A percentile compares a stretch with the other conserved stretches of the same genome.
phyloP scores from a whole-genome alignment of 2,797 vertebrate species.

The Myotis myotis region DNA sequence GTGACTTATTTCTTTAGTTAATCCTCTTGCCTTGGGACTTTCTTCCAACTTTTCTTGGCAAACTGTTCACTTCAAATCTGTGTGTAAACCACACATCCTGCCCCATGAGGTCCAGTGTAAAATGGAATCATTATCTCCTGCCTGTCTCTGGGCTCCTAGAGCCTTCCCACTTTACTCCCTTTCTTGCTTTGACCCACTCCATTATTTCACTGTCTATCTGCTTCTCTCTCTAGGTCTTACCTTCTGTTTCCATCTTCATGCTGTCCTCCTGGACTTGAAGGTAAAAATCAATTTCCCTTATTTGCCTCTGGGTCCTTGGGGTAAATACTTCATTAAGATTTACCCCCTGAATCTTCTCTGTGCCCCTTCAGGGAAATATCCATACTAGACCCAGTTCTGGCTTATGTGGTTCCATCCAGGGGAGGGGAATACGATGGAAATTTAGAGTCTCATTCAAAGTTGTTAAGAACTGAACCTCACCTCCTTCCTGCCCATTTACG shows the following conservation, averaged over 20 bases:
- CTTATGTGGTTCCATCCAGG: background rate
- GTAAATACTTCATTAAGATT: slow-evolving; percentile 10
- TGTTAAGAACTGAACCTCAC: background rate
- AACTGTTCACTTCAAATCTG: background rate
- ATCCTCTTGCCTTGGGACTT: background rate
- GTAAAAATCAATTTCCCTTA: background rate
- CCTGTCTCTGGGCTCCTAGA: background rate
- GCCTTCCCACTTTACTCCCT: background rate
- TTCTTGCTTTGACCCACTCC: background rate
- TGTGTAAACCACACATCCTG: background rate
- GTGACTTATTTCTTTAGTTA: no score
- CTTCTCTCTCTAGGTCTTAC: background rate
- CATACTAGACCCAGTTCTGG: background rate
- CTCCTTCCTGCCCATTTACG: background rate
- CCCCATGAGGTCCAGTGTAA: background rate
- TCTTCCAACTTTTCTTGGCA: background rate
- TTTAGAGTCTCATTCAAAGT: background rate
- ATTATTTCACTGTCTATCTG: background rate
- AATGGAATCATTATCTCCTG: background rate
- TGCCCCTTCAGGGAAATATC: background rate
- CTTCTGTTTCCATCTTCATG: background rate
- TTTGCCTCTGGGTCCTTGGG: background rate
- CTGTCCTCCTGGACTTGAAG: background rate
- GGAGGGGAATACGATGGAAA: background rate
- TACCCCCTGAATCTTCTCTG: background rate